These are phyloP conservation scores for Thalassophryne amazonica DNA, from an alignment of 2,797 vertebrate species.

Conservation along the genomic window DNA sequence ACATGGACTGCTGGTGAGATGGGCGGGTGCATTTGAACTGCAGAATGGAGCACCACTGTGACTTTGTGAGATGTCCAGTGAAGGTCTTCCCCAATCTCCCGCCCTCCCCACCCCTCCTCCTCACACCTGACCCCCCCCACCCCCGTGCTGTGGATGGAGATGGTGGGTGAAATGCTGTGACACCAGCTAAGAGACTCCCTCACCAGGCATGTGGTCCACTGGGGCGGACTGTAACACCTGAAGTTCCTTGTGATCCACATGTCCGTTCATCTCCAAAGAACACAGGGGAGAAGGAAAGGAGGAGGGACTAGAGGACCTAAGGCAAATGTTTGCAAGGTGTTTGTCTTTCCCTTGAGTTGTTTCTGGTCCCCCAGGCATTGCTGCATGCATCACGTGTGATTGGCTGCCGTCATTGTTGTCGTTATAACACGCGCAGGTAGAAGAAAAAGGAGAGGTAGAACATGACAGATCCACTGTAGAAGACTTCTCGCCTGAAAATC, in stretches of 20 bases:
- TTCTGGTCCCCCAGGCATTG: slow-evolving; percentile 10
- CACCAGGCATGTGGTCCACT: slow-evolving; percentile 92
- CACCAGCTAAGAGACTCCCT: slow-evolving; percentile 86
- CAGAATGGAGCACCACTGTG: slow-evolving; percentile 28
- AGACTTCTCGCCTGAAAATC: slow-evolving; percentile 58
- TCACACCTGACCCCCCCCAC: slow-evolving; percentile 9
- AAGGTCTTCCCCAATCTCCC: slow-evolving; percentile 19
- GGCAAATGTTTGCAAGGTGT: slow-evolving; percentile 78
- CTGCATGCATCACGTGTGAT: slow-evolving; percentile 8
- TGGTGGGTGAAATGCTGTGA: slow-evolving; percentile 73
- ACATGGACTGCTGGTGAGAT: slow-evolving; percentile 40
- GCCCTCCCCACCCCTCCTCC: slow-evolving; percentile 25
- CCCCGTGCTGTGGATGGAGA: slow-evolving; percentile 26
- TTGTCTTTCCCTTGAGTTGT: slow-evolving; percentile 48
- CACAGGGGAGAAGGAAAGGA: slow-evolving; percentile 76
- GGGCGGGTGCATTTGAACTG: slow-evolving; percentile 34
- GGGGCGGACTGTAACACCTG: slow-evolving; percentile 78
- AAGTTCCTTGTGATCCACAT: slow-evolving; percentile 77
- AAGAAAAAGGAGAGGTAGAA: slow-evolving; percentile 55
- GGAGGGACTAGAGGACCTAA: slow-evolving; percentile 74
- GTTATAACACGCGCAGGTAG: slow-evolving; percentile 27
- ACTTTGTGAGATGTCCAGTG: slow-evolving; percentile 42
- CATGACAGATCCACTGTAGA: slow-evolving; percentile 70
- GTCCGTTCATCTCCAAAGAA: slow-evolving; percentile 76
- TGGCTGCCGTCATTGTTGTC: slow-evolving; percentile 19